Conservation (phyloP, 2,113 vertebrate genomes). For the Archocentrus centrarchus region DNA sequence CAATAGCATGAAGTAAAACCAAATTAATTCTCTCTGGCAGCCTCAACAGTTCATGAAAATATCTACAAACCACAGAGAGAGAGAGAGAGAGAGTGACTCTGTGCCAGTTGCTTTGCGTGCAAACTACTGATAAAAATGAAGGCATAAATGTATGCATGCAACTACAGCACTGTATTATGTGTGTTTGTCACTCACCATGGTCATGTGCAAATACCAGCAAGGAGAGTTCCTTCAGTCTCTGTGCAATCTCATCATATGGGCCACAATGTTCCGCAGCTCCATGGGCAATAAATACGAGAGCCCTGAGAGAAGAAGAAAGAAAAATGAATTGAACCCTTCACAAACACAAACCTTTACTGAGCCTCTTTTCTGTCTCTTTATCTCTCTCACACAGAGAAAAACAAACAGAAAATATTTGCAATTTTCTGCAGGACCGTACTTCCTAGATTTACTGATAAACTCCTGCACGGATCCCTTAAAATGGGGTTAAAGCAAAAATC, state of each 20-base stretch:
- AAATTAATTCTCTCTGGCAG: neutral
- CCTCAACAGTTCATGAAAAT: neutral
- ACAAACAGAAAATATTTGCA: constrained; percentile 5
- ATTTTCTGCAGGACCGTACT: neutral
- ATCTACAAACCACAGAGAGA: too few relatives aligned
- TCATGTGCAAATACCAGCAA: constrained; percentile 93
- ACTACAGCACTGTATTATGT: neutral
- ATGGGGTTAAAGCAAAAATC: neutral
- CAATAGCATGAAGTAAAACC: constrained; percentile 15
- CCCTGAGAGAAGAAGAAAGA: constrained; percentile 76
- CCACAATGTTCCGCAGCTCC: constrained; percentile 94
- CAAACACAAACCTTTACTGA: neutral
- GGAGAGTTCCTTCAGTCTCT: constrained; percentile 84
- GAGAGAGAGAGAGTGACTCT: neutral
- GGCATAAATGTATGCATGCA: neutral
- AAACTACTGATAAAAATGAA: neutral
- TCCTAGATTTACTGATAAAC: constrained; percentile 9
- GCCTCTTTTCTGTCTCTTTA: neutral
- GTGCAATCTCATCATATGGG: constrained; percentile 90
- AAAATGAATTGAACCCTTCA: neutral
- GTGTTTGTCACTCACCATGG: constrained; percentile 87
- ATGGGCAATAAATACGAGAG: constrained; percentile 89
- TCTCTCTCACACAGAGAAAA: neutral
- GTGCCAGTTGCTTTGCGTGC: neutral
- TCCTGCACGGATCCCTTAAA: neutral